These are phyloP conservation scores for Carlito syrichta DNA, from an alignment of 2,113 vertebrate species.

Conservation along the genomic window DNA sequence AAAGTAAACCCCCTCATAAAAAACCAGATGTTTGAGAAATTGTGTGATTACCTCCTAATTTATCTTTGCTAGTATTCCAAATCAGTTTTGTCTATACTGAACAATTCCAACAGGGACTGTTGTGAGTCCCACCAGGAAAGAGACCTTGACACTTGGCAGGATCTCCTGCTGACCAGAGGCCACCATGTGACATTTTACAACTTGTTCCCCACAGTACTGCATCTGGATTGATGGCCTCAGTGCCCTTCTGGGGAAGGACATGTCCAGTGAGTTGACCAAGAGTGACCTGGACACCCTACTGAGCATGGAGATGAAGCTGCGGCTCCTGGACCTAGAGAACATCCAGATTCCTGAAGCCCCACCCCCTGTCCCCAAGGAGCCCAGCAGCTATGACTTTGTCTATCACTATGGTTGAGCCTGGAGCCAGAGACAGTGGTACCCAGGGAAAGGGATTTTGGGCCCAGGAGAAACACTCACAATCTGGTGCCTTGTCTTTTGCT, in stretches of 20 bases:
- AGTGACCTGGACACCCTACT: constrained; percentile 97
- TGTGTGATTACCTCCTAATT: background rate
- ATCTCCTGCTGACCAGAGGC: background rate
- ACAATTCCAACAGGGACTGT: background rate
- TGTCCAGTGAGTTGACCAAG: constrained; percentile 96
- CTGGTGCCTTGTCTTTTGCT: constrained; percentile 69
- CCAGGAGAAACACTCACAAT: constrained; percentile 47
- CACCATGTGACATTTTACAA: background rate
- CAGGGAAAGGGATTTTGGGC: background rate
- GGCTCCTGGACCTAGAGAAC: constrained; percentile 97
- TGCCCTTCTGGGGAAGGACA: constrained; percentile 95
- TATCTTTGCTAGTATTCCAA: background rate
- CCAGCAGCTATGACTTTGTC: constrained; percentile 97
- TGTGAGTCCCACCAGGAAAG: background rate
- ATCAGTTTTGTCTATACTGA: background rate
- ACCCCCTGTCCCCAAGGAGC: constrained; percentile 95
- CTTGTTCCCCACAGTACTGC: constrained; percentile 88
- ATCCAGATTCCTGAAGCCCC: constrained; percentile 96
- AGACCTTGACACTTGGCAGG: background rate
- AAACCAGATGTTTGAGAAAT: background rate
- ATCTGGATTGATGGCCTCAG: constrained; percentile 97
- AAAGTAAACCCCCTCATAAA: background rate
- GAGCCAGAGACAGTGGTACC: constrained; percentile 64
- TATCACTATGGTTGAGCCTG: constrained; percentile 94
- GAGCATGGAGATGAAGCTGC: constrained; percentile 99